These are phyloP conservation scores for Scaeva pyrastri DNA, from an alignment of 2,888 invertebrate genomes.

Conservation along the genomic window DNA sequence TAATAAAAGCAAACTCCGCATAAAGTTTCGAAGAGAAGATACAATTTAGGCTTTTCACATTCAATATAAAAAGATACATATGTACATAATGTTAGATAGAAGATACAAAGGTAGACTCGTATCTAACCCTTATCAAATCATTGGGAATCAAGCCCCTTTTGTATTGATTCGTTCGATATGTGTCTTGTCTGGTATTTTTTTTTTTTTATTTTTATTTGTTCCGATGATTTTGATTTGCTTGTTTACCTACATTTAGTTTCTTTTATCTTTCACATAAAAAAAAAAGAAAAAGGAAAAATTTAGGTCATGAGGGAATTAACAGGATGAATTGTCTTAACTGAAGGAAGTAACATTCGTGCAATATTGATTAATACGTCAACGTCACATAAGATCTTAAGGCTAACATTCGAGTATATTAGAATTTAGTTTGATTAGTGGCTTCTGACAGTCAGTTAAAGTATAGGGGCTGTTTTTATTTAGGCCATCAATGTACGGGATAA, in stretches of 20 bases:
- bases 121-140: slow-evolving; percentile 20
- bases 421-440: too few relatives aligned
- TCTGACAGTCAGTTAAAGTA: too few relatives aligned
- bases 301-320: slow-evolving; percentile 2
- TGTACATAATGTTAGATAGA: too few relatives aligned
- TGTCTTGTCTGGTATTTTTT: neutral
- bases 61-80: neutral
- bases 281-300: too few relatives aligned
- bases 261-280: too few relatives aligned
- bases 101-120: too few relatives aligned
- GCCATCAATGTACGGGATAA: too few relatives aligned
- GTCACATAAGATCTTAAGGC: neutral
- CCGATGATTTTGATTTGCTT: slow-evolving; percentile 11
- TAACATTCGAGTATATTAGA: too few relatives aligned
- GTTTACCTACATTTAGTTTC: neutral
- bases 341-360: too few relatives aligned
- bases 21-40: slow-evolving; percentile 1
- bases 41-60: slow-evolving; percentile 4
- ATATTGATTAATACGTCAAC: neutral
- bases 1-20: slow-evolving; percentile 2
- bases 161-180: slow-evolving; percentile 5
- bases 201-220: neutral
- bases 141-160: slow-evolving; percentile 1
- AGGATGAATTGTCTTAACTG: slow-evolving; percentile 8
- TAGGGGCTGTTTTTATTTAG: too few relatives aligned